These are phyloP conservation scores for Lucinisca nassula DNA, from an alignment of 2,888 invertebrate genomes.

Conservation along the genomic window DNA sequence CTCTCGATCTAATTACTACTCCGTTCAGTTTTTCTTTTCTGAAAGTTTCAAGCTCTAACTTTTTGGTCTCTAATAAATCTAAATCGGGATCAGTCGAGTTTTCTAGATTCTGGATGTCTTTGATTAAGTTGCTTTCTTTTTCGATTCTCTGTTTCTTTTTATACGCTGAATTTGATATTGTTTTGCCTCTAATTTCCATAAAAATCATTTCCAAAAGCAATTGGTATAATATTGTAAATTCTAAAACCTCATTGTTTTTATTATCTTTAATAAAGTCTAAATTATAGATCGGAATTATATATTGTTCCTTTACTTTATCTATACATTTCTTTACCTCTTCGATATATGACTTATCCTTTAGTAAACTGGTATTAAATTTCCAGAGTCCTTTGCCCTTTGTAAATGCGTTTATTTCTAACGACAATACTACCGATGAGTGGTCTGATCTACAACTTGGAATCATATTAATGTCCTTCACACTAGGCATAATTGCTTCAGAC, in stretches of 20 bases:
- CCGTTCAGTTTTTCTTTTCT: conserved; percentile 13
- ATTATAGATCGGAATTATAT: not conserved
- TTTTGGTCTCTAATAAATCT: not conserved
- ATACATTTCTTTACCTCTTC: not conserved
- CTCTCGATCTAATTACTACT: conserved; percentile 2
- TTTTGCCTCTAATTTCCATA: conserved; percentile 26
- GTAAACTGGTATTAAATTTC: no score
- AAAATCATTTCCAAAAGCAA: not conserved
- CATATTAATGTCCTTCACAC: not conserved
- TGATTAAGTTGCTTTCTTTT: not conserved
- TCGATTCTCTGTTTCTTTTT: conserved; percentile 1
- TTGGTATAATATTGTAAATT: conserved; percentile 13
- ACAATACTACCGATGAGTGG: not conserved
- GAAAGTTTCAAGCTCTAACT: not conserved
- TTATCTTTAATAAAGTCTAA: not conserved
- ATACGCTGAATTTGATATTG: conserved; percentile 17
- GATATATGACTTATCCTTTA: not conserved
- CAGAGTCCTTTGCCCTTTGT: not conserved
- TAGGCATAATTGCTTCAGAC: not conserved
- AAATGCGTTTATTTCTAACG: not conserved
- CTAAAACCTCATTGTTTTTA: not conserved
- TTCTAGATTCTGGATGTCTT: conserved; percentile 1
- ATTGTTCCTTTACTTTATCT: not conserved
- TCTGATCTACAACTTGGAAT: no score
- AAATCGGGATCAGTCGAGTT: not conserved